Evolutionary conservation across 2,888 invertebrate genomes (phyloP), one percentile per base, ranked within the genome.

Genomic region (Philaethria dido): DNA sequence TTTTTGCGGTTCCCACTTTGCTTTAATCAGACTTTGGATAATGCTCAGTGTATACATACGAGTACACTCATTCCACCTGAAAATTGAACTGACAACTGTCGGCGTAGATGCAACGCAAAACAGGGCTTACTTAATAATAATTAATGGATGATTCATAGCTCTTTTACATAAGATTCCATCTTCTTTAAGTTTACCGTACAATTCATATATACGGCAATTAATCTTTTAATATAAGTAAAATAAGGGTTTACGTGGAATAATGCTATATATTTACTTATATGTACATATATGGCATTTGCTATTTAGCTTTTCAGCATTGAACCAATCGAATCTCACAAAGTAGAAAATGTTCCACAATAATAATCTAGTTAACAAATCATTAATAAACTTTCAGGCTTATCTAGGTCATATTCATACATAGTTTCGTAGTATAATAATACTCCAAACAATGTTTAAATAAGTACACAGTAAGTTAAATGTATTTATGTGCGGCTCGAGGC

Each of bases 1-100:
- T 52, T 50, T 52, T 29, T 52, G 50, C 29, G 50, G 50, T 52
- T 52, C 25, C 29, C 50, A 29, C 50, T 52, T 52, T 29, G 50
- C 50, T 29, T 52, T 52, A 52, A 52, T 52, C 50, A 52, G 29
- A 16, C 50, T 52, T 16, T 29, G 9, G 29, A 29, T 50, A 29
- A 16, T 16, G 50, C 16, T 29, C 16, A 6, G 50, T 29, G 25
- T 25, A 29, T 16, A 16, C n/a, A n/a, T n/a, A n/a, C n/a, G n/a
- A n/a, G n/a, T 29, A 16, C 25, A 16, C 29, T 29, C n/a, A 29
- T 50, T 50, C 1, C 25, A 50, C n/a, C 25, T 50, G 48, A n/a
- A 54, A 54, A 54, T 54, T 55, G 18, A 55, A 13, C 55, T 14
- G 1, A n/a, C 13, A 20, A 22, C 13, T 39, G 13, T 13, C 55